These are phyloP conservation scores for Polypedilum vanderplanki DNA, from an alignment of 1,140 invertebrate species.

Conservation along the genomic window DNA sequence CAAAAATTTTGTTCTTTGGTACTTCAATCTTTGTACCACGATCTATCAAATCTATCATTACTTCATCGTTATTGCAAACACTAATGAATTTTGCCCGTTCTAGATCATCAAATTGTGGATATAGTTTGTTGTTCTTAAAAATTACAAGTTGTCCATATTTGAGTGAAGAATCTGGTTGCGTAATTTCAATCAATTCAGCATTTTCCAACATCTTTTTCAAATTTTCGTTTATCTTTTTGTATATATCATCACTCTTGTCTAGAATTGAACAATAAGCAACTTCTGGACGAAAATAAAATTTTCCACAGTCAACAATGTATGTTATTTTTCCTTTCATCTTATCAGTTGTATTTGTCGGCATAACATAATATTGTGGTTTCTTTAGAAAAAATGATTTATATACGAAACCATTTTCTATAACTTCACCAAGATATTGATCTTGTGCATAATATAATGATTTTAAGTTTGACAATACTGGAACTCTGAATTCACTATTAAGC, in stretches of 20 bases:
- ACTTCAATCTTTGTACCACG: not conserved
- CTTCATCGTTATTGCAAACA: not conserved
- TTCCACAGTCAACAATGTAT: slow-evolving; percentile 36
- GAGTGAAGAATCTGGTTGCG: not conserved
- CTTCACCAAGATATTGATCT: slow-evolving; percentile 30
- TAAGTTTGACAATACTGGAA: slow-evolving; percentile 46
- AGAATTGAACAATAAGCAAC: slow-evolving; percentile 29
- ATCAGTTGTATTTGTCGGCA: not conserved
- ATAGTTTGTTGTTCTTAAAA: not conserved
- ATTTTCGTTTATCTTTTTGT: not conserved
- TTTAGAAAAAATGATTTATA: slow-evolving; percentile 30
- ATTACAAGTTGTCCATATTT: not conserved
- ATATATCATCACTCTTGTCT: not conserved
- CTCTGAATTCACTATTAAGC: slow-evolving; percentile 44
- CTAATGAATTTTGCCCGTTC: not conserved
- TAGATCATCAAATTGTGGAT: not conserved
- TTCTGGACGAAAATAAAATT: slow-evolving; percentile 40
- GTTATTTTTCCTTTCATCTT: not conserved
- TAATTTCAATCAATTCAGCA: not conserved
- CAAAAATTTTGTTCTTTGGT: not conserved
- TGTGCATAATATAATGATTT: slow-evolving; percentile 31
- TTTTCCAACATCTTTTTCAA: not conserved
- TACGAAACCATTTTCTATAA: not conserved
- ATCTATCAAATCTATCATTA: not conserved
- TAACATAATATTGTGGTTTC: slow-evolving; percentile 17